Evolutionary conservation across 2,888 invertebrate genomes (phyloP).

Genomic region (Allygus modestus): DNA sequence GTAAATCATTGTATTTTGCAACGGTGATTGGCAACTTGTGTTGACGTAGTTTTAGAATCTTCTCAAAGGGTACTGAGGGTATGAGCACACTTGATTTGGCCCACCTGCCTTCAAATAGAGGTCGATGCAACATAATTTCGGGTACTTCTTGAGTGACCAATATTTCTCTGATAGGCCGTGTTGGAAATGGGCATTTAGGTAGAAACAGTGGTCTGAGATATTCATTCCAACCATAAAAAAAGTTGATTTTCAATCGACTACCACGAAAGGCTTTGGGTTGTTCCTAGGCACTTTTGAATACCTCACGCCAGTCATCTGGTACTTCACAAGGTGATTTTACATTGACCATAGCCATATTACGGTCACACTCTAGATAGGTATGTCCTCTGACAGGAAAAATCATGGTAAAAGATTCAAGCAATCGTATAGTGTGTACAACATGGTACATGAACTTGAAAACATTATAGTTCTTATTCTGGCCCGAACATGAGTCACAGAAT

Average conservation of each 20-base stretch:
- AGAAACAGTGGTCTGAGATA: not conserved
- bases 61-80: not conserved
- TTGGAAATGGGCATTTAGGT: conserved; percentile 7
- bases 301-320: conserved; percentile 53
- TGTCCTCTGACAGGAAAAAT: conserved; percentile 54
- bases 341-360: conserved; percentile 55
- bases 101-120: conserved; percentile 12
- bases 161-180: conserved; percentile 43
- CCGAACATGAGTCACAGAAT: conserved; percentile 58
- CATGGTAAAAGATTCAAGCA: conserved; percentile 28
- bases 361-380: conserved; percentile 56
- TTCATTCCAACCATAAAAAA: conserved; percentile 39
- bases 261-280: conserved; percentile 43
- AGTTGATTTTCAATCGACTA: not conserved
- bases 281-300: conserved; percentile 17
- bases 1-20: conserved; percentile 45
- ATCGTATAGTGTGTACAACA: conserved; percentile 12
- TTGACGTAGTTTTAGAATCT: not conserved
- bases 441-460: conserved; percentile 38
- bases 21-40: not conserved
- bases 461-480: conserved; percentile 59
- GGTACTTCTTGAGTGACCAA: not conserved
- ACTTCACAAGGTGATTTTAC: conserved; percentile 24
- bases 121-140: not conserved
- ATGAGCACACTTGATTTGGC: not conserved